These are phyloP conservation scores for Drosophila sp. DNA, from an alignment of 1,140 invertebrate genomes.

Conservation along the genomic window DNA sequence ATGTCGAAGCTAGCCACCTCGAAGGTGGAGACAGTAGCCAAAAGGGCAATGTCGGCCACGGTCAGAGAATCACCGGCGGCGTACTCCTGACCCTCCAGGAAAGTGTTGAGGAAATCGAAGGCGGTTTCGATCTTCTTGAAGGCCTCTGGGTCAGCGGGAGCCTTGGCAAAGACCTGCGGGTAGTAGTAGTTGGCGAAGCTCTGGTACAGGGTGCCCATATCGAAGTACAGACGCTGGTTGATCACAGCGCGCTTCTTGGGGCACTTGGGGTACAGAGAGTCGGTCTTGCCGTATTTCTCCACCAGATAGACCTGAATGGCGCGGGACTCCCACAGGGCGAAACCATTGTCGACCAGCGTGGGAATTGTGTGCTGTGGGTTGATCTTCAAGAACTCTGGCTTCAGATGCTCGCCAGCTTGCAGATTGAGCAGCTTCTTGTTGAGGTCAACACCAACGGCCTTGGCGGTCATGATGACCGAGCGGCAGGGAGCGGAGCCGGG, in stretches of 20 bases:
- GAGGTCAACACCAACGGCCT: constrained; percentile 88
- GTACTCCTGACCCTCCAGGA: constrained; percentile 87
- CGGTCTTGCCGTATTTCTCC: constrained; percentile 88
- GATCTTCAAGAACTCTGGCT: constrained; percentile 88
- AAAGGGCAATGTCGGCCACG: constrained; percentile 88
- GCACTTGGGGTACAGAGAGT: constrained; percentile 88
- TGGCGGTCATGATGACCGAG: constrained; percentile 87
- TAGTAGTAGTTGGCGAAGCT: constrained; percentile 88
- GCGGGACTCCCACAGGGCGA: constrained; percentile 87
- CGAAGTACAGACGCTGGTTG: constrained; percentile 90
- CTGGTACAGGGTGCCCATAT: constrained; percentile 88
- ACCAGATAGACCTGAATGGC: constrained; percentile 89
- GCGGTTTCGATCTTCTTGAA: constrained; percentile 86
- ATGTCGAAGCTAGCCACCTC: constrained; percentile 88
- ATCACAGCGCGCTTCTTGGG: constrained; percentile 87
- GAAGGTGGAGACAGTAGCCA: constrained; percentile 86
- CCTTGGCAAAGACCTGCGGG: constrained; percentile 87
- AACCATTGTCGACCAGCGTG: constrained; percentile 88
- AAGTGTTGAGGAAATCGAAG: constrained; percentile 87
- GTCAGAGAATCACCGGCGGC: constrained; percentile 88
- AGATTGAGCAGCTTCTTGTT: constrained; percentile 89
- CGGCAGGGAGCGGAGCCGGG: constrained; percentile 89
- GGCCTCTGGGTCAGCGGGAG: constrained; percentile 86
- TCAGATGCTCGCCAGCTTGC: constrained; percentile 86
- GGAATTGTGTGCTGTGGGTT: constrained; percentile 86